Evolutionary conservation across 1,140 invertebrate species (phyloP).

Genomic region (Metopolophium dirhodum): DNA sequence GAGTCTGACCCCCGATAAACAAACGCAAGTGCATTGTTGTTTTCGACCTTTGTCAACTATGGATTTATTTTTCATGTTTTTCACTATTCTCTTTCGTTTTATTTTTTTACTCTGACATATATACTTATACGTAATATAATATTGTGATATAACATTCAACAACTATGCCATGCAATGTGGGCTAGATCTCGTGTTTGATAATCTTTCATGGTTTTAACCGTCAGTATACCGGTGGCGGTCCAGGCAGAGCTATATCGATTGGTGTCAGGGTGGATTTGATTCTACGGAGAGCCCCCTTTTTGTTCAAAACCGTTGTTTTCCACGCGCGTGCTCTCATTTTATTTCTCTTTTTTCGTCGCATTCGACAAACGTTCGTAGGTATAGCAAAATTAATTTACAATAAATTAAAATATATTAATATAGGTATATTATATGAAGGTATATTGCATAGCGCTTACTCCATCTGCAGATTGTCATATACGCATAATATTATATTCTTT

Average conservation of each 20-base stretch:
- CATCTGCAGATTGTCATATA: neutral
- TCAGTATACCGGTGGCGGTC: neutral
- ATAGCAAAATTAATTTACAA: neutral
- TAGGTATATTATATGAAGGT: too few species aligned
- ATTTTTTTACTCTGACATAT: neutral
- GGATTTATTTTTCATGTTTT: neutral
- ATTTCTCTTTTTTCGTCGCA: neutral
- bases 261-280: slow-evolving; percentile 41
- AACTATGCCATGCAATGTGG: neutral
- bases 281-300: neutral
- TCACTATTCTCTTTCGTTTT: neutral
- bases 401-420: neutral
- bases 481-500: neutral
- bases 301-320: slow-evolving; percentile 49
- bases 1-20: neutral
- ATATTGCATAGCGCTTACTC: neutral
- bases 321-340: neutral
- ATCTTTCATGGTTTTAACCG: slow-evolving; percentile 15
- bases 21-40: neutral
- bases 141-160: neutral
- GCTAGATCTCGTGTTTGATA: neutral
- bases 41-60: neutral
- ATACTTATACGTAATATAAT: neutral
- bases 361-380: neutral
- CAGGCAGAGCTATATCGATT: slow-evolving; percentile 52